Conservation (phyloP, 2,888 invertebrate genomes). For the Dicyrtomina minuta region DNA sequence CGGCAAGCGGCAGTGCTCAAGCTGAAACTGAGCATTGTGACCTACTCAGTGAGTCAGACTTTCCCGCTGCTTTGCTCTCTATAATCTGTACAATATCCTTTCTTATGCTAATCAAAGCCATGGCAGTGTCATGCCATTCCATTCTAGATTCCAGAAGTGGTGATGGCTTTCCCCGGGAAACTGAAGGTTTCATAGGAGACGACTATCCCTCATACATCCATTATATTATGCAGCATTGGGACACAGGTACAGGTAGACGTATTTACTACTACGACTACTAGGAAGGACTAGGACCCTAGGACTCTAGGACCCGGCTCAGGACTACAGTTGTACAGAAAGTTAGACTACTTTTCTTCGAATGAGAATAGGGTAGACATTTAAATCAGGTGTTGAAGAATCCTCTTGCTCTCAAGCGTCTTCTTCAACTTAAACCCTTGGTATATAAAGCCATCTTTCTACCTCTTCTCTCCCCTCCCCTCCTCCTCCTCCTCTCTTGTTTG, state of each 20-base stretch:
- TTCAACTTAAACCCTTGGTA: not conserved
- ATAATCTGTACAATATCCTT: too few species aligned
- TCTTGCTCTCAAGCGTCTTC: constrained; percentile 16
- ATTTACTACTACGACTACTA: not conserved
- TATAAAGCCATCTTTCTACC: not conserved
- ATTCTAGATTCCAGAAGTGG: too few species aligned
- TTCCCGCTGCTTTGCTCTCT: too few species aligned
- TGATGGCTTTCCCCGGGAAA: too few species aligned
- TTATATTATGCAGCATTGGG: constrained; percentile 1
- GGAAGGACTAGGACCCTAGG: too few species aligned
- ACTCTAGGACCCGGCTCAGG: too few species aligned
- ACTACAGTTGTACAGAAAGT: too few species aligned
- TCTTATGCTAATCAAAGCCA: too few species aligned
- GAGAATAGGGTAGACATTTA: constrained; percentile 15
- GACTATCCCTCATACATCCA: not conserved
- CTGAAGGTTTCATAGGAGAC: not conserved
- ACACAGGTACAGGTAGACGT: not conserved
- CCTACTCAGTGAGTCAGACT: too few species aligned
- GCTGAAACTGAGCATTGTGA: too few species aligned
- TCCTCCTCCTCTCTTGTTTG: not conserved
- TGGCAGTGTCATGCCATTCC: too few species aligned
- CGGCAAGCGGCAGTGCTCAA: too few species aligned
- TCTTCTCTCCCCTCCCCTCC: not conserved
- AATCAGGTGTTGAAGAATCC: constrained; percentile 30
- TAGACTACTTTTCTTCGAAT: not conserved